A percentile compares a stretch with the other conserved stretches of the same genome.
phyloP scores from a whole-genome alignment of 1,140 invertebrate species.

The Coelopa frigida region DNA sequence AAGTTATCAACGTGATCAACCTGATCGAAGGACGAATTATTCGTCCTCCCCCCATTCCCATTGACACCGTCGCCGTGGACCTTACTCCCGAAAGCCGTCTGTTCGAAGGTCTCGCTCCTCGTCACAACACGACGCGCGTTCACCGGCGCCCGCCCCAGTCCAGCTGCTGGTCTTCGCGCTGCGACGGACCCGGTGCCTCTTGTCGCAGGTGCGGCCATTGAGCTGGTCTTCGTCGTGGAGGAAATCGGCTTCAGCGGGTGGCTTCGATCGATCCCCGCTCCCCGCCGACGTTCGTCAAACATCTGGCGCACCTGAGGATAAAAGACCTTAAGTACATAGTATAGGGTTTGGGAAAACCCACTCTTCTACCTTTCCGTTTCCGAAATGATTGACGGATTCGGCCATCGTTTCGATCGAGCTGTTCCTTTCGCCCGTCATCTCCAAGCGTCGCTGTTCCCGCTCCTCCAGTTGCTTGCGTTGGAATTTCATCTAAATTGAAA shows the following conservation, averaged over 20 bases:
- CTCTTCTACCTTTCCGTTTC: slow-evolving; percentile 29
- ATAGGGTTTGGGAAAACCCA: too few species aligned
- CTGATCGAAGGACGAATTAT: slow-evolving; percentile 1
- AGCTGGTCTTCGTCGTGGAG: slow-evolving; percentile 16
- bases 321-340: slow-evolving; percentile 1
- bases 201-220: slow-evolving; percentile 13
- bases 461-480: slow-evolving; percentile 36
- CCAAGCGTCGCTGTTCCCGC: slow-evolving; percentile 27
- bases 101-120: too few species aligned
- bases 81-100: too few species aligned
- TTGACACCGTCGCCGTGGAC: too few species aligned
- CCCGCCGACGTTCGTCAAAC: slow-evolving; percentile 68
- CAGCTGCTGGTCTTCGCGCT: too few species aligned
- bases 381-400: slow-evolving; percentile 15
- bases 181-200: too few species aligned
- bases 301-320: slow-evolving; percentile 60
- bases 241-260: slow-evolving; percentile 67
- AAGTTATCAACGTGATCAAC: slow-evolving; percentile 4
- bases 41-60: background rate
- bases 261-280: slow-evolving; percentile 69
- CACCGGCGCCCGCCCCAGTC: too few species aligned
- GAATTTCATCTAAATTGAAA: slow-evolving; percentile 39
- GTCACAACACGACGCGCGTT: too few species aligned
- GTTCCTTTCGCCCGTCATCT: slow-evolving; percentile 14
- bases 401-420: background rate